Percentiles rank a stretch among this genome's conserved stretches.
Conservation (phyloP, 2,888 invertebrate species). For the Dorcus parallelipipedus region DNA sequence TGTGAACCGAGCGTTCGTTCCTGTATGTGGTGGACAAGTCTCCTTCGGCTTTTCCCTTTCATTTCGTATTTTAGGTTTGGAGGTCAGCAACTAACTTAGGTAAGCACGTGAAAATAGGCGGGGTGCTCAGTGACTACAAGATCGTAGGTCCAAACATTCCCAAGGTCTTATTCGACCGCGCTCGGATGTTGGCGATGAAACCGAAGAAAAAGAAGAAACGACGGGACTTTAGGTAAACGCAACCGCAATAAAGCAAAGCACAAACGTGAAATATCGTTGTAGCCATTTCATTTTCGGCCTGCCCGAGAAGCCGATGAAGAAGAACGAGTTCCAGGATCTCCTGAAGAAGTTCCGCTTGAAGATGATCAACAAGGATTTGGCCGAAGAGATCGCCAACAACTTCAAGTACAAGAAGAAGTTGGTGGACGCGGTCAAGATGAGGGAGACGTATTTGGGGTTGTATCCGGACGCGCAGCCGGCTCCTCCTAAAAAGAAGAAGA, state of each 20-base stretch:
- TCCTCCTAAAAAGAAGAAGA: conserved; percentile 33
- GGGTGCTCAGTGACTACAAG: conserved; percentile 50
- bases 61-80: conserved; percentile 21
- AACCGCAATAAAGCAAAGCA: neutral
- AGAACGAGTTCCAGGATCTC: conserved; percentile 37
- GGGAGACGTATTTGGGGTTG: conserved; percentile 43
- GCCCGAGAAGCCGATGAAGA: conserved; percentile 36
- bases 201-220: conserved; percentile 43
- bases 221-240: conserved; percentile 21
- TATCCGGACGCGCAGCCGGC: conserved; percentile 48
- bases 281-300: conserved; percentile 48
- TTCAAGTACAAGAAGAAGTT: conserved; percentile 43
- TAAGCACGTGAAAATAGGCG: conserved; percentile 45
- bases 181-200: conserved; percentile 49
- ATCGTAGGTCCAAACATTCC: conserved; percentile 49
- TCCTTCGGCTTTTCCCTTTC: neutral
- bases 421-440: conserved; percentile 43
- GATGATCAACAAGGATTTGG: conserved; percentile 37
- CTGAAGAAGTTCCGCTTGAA: conserved; percentile 42
- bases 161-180: conserved; percentile 50
- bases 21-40: conserved; percentile 31
- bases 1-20: conserved; percentile 47
- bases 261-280: conserved; percentile 8
- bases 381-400: conserved; percentile 36
- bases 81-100: conserved; percentile 30